These are phyloP conservation scores for Odontomachus brunneus DNA, from an alignment of 1,140 invertebrate genomes.

Conservation along the genomic window DNA sequence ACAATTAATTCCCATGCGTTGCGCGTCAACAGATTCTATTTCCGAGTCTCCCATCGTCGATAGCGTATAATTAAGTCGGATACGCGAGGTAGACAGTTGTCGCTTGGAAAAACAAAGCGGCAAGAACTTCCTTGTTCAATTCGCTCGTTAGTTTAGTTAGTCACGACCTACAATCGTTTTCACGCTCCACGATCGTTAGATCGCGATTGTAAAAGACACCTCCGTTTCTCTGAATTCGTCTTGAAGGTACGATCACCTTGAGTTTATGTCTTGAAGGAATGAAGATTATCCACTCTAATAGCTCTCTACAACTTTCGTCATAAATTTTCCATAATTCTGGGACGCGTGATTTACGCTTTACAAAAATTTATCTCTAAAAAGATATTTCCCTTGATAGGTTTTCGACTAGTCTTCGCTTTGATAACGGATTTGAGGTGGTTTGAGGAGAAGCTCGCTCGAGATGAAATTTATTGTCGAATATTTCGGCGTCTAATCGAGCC, in stretches of 20 bases:
- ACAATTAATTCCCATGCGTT: background rate
- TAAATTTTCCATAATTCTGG: too few relatives aligned
- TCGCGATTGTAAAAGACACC: background rate
- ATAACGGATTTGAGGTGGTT: too few relatives aligned
- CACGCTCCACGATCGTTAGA: background rate
- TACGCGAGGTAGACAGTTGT: background rate
- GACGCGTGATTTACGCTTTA: too few relatives aligned
- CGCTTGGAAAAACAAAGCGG: background rate
- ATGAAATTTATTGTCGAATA: background rate
- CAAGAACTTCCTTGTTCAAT: background rate
- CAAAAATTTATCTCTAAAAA: too few relatives aligned
- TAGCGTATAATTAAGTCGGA: background rate
- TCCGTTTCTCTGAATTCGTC: too few relatives aligned
- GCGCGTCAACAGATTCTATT: background rate
- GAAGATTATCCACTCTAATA: too few relatives aligned
- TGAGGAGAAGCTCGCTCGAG: too few relatives aligned
- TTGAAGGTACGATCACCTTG: too few relatives aligned
- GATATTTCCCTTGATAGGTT: too few relatives aligned
- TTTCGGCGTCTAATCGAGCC: background rate
- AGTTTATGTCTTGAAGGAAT: too few relatives aligned
- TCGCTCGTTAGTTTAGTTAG: background rate
- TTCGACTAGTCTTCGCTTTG: too few relatives aligned
- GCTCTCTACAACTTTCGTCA: too few relatives aligned
- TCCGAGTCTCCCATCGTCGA: background rate
- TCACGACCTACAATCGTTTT: background rate